Evolutionary conservation across 1,140 invertebrate genomes (phyloP).

Genomic region (Drosophila eugracilis): DNA sequence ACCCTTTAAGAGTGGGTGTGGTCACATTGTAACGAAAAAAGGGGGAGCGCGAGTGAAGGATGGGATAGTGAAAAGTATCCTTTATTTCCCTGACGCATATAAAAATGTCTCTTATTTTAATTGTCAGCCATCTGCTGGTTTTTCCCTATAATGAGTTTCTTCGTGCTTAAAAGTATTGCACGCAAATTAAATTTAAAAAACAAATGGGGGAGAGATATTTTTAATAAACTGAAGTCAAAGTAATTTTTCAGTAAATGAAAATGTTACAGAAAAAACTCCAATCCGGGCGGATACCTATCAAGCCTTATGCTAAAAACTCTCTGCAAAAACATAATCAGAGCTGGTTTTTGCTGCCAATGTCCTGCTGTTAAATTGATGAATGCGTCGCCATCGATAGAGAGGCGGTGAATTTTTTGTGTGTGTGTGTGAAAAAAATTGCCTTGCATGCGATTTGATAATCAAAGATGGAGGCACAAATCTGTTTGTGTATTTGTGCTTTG

Average conservation of each 20-base stretch:
- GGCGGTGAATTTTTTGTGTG: slow-evolving; percentile 37
- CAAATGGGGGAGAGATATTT: background rate
- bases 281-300: background rate
- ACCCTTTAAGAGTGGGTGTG: slow-evolving; percentile 28
- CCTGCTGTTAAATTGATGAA: slow-evolving; percentile 81
- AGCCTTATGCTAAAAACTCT: background rate
- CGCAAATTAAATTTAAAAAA: slow-evolving; percentile 1
- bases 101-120: slow-evolving; percentile 43
- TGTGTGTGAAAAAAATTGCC: slow-evolving; percentile 22
- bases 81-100: slow-evolving; percentile 19
- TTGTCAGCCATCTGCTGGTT: slow-evolving; percentile 32
- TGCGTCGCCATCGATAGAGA: slow-evolving; percentile 44
- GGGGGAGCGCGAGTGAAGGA: background rate
- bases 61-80: slow-evolving; percentile 30
- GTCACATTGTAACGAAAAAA: slow-evolving; percentile 45
- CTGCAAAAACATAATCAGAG: slow-evolving; percentile 17
- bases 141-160: slow-evolving; percentile 37
- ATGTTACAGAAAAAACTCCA: slow-evolving; percentile 7
- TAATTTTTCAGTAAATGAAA: slow-evolving; percentile 16
- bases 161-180: slow-evolving; percentile 13
- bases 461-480: slow-evolving; percentile 52
- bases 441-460: slow-evolving; percentile 62
- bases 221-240: background rate
- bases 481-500: slow-evolving; percentile 30
- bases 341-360: slow-evolving; percentile 52